A percentile compares a stretch with the other conserved stretches of the same genome.
These are phyloP conservation scores for Agriotes lineatus DNA, from an alignment of 2,888 invertebrate genomes.

Conservation along the genomic window DNA sequence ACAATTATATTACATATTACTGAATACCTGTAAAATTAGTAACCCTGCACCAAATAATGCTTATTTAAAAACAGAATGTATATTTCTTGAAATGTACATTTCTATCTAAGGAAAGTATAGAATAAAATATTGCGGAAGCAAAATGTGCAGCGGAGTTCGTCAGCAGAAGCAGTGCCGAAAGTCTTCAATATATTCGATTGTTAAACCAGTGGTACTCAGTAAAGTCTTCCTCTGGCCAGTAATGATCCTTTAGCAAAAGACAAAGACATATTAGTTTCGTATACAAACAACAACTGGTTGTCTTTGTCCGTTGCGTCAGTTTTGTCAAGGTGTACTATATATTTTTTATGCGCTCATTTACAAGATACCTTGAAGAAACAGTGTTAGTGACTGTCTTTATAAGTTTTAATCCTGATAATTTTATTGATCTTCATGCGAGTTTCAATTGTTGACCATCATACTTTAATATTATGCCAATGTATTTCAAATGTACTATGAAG, in stretches of 20 bases:
- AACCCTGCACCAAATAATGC: constrained; percentile 11
- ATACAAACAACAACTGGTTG: constrained; percentile 1
- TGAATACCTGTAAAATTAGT: constrained; percentile 18
- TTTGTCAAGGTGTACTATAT: constrained; percentile 60
- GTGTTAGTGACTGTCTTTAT: not conserved
- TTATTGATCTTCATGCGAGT: too few species aligned
- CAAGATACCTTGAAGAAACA: not conserved
- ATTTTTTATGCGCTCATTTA: not conserved
- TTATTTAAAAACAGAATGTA: constrained; percentile 6
- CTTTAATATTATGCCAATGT: too few species aligned
- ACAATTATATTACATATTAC: constrained; percentile 6
- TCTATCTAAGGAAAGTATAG: constrained; percentile 17
- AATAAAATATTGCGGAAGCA: constrained; percentile 21
- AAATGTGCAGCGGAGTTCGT: constrained; percentile 46
- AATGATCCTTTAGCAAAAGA: constrained; percentile 63
- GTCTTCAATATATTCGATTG: constrained; percentile 55
- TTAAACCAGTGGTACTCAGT: constrained; percentile 61
- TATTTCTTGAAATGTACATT: constrained; percentile 16
- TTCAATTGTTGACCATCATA: too few species aligned
- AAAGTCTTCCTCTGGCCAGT: constrained; percentile 61
- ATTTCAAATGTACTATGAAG: not conserved
- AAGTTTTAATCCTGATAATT: too few species aligned
- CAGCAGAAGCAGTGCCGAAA: constrained; percentile 47
- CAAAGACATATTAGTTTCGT: constrained; percentile 46
- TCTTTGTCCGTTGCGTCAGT: constrained; percentile 48